Evolutionary conservation across 2,797 vertebrate genomes (phyloP).

Genomic region (Falco concolor): DNA sequence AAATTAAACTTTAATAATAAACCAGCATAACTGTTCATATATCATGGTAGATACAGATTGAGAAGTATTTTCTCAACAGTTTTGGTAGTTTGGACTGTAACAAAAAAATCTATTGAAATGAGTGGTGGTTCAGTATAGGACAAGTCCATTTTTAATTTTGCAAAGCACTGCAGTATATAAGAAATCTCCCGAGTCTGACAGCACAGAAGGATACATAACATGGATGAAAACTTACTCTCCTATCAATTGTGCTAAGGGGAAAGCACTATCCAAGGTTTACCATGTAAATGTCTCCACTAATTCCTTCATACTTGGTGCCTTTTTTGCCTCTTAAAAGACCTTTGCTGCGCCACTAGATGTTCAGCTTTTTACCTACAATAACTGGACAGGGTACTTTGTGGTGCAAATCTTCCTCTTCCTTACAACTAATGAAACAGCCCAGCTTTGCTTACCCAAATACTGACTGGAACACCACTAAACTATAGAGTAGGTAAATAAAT

Average conservation of each 20-base stretch:
- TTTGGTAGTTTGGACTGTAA: neutral
- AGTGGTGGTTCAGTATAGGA: neutral
- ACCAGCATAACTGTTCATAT: constrained; percentile 15
- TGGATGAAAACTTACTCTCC: neutral
- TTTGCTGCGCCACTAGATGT: neutral
- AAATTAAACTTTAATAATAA: constrained; percentile 50
- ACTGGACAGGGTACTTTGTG: neutral
- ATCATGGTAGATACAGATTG: neutral
- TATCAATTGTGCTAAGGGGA: neutral
- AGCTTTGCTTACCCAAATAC: neutral
- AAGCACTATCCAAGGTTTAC: neutral
- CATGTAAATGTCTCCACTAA: neutral
- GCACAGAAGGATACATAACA: neutral
- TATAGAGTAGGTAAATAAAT: neutral
- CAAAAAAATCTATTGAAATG: neutral
- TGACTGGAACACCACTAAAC: neutral
- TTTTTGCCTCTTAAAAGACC: neutral
- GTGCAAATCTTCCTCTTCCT: neutral
- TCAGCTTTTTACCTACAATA: neutral
- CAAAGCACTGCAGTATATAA: neutral
- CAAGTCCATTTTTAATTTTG: neutral
- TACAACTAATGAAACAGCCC: neutral
- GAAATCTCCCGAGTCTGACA: neutral
- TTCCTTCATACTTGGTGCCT: neutral
- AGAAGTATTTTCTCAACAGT: constrained; percentile 1